Conservation (phyloP, 2,797 vertebrate species). For the Zenarchopterus dispar region DNA sequence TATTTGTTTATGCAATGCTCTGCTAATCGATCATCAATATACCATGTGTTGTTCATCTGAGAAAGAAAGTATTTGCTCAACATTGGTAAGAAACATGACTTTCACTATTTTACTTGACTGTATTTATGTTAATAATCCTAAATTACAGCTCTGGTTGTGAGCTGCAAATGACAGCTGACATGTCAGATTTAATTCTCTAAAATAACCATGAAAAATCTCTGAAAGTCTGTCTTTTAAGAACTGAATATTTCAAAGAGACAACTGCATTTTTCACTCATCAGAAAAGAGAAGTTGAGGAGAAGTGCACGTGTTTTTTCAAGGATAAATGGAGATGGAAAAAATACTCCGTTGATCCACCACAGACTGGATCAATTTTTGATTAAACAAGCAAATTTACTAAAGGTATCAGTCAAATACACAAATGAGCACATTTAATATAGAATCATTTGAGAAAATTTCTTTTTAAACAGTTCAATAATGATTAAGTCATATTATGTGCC, state of each 20-base stretch:
- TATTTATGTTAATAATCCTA: too few species aligned
- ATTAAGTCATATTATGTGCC: constrained; percentile 34
- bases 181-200: constrained; percentile 7
- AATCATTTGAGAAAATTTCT: constrained; percentile 1
- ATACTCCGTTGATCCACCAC: constrained; percentile 32
- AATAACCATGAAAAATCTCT: not conserved
- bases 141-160: too few species aligned
- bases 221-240: not conserved
- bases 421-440: not conserved
- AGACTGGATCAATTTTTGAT: constrained; percentile 20
- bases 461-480: constrained; percentile 11
- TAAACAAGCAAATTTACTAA: constrained; percentile 21
- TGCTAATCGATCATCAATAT: too few species aligned
- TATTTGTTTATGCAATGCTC: too few species aligned
- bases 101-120: too few species aligned
- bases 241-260: constrained; percentile 1
- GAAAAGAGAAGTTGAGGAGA: constrained; percentile 17
- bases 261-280: constrained; percentile 11
- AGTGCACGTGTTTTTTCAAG: too few species aligned
- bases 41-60: too few species aligned
- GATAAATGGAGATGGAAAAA: not conserved
- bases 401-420: not conserved
- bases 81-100: too few species aligned
- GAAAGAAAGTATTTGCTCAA: too few species aligned
- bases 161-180: too few species aligned